phyloP scores from a whole-genome alignment of 2,797 vertebrate species.

The Pangasius larnaudii region DNA sequence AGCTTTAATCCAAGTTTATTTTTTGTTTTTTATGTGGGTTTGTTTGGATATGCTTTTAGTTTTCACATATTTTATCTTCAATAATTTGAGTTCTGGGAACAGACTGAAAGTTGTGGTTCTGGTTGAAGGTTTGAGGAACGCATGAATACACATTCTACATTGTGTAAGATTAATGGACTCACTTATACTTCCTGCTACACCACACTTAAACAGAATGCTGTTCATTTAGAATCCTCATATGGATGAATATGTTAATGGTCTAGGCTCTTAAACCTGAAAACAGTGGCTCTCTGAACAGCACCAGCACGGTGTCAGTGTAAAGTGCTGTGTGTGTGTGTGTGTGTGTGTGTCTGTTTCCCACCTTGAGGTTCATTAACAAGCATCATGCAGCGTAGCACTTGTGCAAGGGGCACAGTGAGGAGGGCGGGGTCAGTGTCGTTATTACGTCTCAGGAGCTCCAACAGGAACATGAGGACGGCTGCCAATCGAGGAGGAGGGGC shows the following conservation, averaged over 20 bases:
- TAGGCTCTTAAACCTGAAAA: background rate
- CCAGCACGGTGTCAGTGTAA: background rate
- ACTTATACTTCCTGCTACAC: background rate
- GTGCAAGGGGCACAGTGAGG: slow-evolving; percentile 80
- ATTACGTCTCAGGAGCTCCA: slow-evolving; percentile 84
- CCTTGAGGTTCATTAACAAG: slow-evolving; percentile 90
- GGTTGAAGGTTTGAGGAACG: background rate
- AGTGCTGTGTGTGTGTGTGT: background rate
- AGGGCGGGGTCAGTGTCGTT: slow-evolving; percentile 71
- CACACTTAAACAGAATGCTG: background rate
- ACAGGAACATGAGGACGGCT: slow-evolving; percentile 81
- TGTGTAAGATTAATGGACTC: background rate
- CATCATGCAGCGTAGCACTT: slow-evolving; percentile 84
- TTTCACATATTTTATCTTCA: background rate
- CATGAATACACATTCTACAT: background rate
- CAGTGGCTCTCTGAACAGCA: background rate
- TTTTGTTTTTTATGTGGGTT: background rate
- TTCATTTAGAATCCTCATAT: background rate
- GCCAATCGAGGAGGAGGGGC: slow-evolving; percentile 84
- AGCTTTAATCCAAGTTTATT: background rate
- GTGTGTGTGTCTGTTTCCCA: slow-evolving; percentile 63
- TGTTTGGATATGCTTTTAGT: background rate
- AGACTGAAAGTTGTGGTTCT: background rate
- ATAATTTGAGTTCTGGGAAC: background rate
- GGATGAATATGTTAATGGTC: background rate